These are phyloP conservation scores for Rhea americana DNA, from an alignment of 2,113 vertebrate species.

Conservation along the genomic window DNA sequence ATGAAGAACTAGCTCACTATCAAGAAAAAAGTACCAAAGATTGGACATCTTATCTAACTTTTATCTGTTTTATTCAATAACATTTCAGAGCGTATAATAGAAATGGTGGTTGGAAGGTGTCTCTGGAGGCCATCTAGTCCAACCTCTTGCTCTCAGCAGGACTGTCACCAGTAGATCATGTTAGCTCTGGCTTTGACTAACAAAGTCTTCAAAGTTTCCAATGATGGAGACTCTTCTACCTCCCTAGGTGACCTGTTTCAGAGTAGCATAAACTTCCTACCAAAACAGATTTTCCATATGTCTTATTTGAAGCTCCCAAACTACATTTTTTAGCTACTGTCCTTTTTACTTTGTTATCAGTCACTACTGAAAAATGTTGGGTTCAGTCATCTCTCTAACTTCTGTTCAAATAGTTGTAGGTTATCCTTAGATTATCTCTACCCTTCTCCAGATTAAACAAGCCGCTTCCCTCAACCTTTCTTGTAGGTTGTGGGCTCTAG, in stretches of 20 bases:
- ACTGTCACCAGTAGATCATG: neutral
- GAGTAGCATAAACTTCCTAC: neutral
- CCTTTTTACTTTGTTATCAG: neutral
- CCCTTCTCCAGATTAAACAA: neutral
- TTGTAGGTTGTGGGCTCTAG: neutral
- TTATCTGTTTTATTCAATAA: neutral
- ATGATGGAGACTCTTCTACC: fast-evolving
- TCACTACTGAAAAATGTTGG: neutral
- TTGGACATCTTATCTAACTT: neutral
- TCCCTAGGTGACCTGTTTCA: neutral
- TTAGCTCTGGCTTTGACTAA: neutral
- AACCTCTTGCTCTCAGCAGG: neutral
- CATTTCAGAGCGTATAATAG: neutral
- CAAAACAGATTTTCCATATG: neutral
- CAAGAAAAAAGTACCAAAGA: neutral
- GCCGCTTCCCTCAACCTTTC: neutral
- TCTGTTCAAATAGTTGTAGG: neutral
- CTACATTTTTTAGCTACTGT: neutral
- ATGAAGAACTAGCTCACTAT: neutral
- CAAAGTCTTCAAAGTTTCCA: neutral
- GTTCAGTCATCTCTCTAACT: neutral
- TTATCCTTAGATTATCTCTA: neutral
- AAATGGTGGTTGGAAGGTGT: neutral
- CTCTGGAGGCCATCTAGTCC: neutral
- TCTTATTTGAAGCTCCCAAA: neutral